Evolutionary conservation across 2,113 vertebrate species (phyloP), one percentile per base, ranked within the genome.

Genomic region (Balaenoptera acutorostrata): DNA sequence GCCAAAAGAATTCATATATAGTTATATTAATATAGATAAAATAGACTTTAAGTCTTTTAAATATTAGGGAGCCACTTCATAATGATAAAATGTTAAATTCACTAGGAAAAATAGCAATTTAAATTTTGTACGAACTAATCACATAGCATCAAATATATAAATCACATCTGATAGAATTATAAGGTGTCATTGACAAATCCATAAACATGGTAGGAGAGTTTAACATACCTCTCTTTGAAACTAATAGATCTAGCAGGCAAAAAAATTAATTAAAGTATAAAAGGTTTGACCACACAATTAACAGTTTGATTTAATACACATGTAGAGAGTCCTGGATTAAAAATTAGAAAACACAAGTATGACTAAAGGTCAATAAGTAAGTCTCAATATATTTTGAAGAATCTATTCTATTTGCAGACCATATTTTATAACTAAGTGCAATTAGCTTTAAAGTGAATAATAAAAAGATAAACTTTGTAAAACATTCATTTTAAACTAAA

Each of bases 401-500:
- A 84, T 81, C 66, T 69, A 1, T 66, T 66, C 23, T 83, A 89
- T 77, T 83, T 80, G 74, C 7, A 75, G 44, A 80, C 25, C 31
- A 27, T 90, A 77, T 66, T 85, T 61, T 84, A 55, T 21, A 95
- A 91, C 27, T 74, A 83, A 78, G 49, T 68, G 14, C 15, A 89
- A 96, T 92, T 88, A 88, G 25, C 33, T 77, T 96, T 68, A 78
- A 75, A 78, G 74, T 59, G 63, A 88, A 95, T 90, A 29, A 71
- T 36, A 74, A 90, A 83, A 80, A 75, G 52, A 33, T 74, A 59
- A 84, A 59, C 46, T 57, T 78, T 85, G 15, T 59, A 3, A 63
- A 84, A 44, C 36, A 95, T 21, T 77, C 11, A 74, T 80, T 88
- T 94, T 64, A 84, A 92, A 82, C 71, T 89, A 86, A 88, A 95